These are phyloP conservation scores for Spisula solida DNA, from an alignment of 2,888 invertebrate genomes.

Conservation along the genomic window DNA sequence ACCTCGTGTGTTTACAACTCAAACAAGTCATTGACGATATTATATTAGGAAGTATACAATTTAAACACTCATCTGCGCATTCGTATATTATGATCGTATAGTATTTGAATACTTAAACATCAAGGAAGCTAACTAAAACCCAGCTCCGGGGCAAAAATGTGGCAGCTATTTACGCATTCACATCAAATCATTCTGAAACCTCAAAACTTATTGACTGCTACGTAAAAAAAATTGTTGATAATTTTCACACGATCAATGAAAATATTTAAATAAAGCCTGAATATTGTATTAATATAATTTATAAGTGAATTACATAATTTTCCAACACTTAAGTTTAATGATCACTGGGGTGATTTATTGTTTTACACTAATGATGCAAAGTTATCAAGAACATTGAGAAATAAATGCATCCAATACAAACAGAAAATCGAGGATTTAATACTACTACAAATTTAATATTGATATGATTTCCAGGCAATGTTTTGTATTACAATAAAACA, in stretches of 20 bases:
- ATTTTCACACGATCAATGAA: background rate
- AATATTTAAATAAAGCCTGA: background rate
- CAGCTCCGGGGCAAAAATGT: background rate
- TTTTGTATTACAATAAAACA: no score
- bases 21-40: background rate
- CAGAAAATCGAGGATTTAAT: no score
- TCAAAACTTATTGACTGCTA: background rate
- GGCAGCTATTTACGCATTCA: background rate
- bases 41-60: conserved; percentile 31
- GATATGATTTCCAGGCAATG: no score
- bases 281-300: background rate
- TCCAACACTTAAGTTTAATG: no score
- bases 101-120: background rate
- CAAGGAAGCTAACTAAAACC: background rate
- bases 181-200: background rate
- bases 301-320: background rate
- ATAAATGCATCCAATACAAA: background rate
- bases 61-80: conserved; percentile 9
- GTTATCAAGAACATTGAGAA: background rate
- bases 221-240: background rate
- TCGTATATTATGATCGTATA: background rate
- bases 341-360: background rate
- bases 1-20: background rate
- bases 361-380: background rate
- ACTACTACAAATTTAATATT: no score